phyloP scores from a whole-genome alignment of 2,888 invertebrate genomes.

The Pocota personata region DNA sequence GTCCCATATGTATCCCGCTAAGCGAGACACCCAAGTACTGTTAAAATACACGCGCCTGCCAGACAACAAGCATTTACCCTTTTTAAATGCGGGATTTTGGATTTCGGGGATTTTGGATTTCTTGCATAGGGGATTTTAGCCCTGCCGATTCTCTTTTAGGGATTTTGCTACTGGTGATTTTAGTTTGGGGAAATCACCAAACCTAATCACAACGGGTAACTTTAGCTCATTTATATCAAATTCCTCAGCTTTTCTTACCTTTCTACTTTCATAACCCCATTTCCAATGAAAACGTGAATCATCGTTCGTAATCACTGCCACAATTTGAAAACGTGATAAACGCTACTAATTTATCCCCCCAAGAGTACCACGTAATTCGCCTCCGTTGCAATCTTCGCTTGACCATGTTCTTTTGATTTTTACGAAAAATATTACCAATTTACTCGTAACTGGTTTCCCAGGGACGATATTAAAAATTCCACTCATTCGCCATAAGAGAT shows the following conservation, averaged over 20 bases:
- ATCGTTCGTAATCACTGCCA: not conserved
- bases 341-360: not conserved
- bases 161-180: too few species aligned
- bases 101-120: too few species aligned
- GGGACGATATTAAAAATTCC: constrained; percentile 2
- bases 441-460: not conserved
- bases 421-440: not conserved
- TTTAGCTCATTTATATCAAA: not conserved
- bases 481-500: not conserved
- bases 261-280: not conserved
- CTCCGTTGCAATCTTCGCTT: not conserved
- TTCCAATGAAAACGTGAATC: not conserved
- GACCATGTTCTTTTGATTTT: not conserved
- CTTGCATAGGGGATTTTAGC: too few species aligned
- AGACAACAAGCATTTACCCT: too few species aligned
- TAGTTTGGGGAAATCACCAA: too few species aligned
- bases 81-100: too few species aligned
- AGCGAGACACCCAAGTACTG: too few species aligned
- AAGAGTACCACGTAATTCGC: not conserved
- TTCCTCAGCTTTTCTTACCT: not conserved
- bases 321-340: not conserved
- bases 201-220: not conserved
- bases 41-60: too few species aligned
- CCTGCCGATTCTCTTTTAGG: too few species aligned
- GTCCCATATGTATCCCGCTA: too few species aligned